phyloP scores from a whole-genome alignment of 2,797 vertebrate genomes.

The Scolopax bukidnonensis region DNA sequence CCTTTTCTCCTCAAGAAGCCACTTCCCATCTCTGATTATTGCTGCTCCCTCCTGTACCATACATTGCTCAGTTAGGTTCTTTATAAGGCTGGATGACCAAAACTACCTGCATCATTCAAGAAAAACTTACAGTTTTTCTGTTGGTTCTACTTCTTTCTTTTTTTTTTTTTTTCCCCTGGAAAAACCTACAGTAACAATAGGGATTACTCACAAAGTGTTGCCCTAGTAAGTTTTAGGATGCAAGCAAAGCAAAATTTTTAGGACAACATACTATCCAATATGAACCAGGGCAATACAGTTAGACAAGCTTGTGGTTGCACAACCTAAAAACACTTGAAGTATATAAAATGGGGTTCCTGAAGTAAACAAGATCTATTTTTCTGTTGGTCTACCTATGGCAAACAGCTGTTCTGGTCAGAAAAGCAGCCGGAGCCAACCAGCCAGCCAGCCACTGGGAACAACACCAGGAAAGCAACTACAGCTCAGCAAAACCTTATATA shows the following conservation, averaged over 20 bases:
- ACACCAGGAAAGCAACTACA: background rate
- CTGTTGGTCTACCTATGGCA: background rate
- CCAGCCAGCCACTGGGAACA: background rate
- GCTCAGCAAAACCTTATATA: background rate
- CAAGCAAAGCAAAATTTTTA: background rate
- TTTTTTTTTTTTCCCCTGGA: background rate
- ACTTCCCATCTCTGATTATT: background rate
- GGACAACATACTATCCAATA: background rate
- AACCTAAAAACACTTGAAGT: background rate
- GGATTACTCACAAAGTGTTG: background rate
- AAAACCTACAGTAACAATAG: background rate
- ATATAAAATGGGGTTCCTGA: rapidly evolving
- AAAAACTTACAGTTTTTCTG: background rate
- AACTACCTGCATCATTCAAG: background rate
- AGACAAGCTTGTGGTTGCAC: background rate
- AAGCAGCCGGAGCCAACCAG: background rate
- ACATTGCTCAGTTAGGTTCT: background rate
- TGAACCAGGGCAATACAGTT: background rate
- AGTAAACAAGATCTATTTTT: background rate
- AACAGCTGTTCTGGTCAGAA: background rate
- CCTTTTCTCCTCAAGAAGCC: background rate
- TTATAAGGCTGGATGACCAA: background rate
- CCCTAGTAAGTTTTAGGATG: background rate
- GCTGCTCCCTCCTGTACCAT: background rate
- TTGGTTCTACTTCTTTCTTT: background rate